Evolutionary conservation across 2,113 vertebrate species (phyloP).

Genomic region (Cheilinus undulatus): DNA sequence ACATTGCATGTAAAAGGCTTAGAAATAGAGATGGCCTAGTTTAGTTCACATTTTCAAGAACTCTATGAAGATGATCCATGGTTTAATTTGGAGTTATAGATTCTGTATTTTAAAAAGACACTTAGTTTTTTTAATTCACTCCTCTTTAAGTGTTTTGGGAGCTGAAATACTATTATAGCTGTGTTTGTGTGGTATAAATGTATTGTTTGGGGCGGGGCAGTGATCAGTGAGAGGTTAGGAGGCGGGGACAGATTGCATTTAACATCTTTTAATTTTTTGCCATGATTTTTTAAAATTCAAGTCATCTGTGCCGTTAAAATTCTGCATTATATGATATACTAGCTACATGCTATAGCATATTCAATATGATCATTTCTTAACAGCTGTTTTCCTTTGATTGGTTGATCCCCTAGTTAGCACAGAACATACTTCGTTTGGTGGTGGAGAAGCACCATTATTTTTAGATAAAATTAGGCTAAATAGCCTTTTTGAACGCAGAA

Average conservation of each 20-base stretch:
- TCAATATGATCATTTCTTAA: too few species aligned
- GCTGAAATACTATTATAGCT: constrained; percentile 13
- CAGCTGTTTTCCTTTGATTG: too few species aligned
- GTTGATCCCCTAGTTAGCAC: neutral
- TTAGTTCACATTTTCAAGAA: neutral
- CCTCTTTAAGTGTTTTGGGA: neutral
- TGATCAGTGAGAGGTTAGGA: constrained; percentile 62
- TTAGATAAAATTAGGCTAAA: neutral
- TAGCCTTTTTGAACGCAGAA: constrained; percentile 40
- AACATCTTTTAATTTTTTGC: constrained; percentile 55
- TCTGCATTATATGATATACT: too few species aligned
- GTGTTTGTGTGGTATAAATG: constrained; percentile 21
- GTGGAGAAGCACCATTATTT: neutral
- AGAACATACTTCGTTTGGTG: neutral
- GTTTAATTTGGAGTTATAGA: neutral
- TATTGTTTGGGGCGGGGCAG: constrained; percentile 69
- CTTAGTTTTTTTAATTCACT: neutral
- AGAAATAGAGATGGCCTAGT: neutral
- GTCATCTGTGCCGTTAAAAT: neutral
- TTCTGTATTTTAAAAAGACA: neutral
- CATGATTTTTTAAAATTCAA: constrained; percentile 48
- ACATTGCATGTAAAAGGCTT: too few species aligned
- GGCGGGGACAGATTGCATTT: constrained; percentile 60
- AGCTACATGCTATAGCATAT: too few species aligned
- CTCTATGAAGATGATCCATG: neutral